Evolutionary conservation across 2,888 invertebrate species (phyloP).

Genomic region (Tenodera sinensis): DNA sequence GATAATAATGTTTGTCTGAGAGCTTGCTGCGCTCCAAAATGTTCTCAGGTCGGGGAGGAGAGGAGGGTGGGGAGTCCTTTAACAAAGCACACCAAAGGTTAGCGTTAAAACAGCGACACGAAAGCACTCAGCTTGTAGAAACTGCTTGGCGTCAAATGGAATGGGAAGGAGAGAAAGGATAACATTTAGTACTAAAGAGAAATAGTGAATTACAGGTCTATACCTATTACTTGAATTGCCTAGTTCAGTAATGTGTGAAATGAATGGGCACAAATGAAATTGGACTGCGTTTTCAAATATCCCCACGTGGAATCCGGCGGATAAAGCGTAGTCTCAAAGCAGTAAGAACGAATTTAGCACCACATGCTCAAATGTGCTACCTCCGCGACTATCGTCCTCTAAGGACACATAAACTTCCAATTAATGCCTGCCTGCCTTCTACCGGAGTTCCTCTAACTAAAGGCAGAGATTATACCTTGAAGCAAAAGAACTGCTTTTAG

Average conservation of each 20-base stretch:
- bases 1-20: too few species aligned
- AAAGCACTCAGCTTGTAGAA: background rate
- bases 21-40: too few species aligned
- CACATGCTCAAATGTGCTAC: background rate
- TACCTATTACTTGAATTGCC: background rate
- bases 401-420: background rate
- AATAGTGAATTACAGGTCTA: background rate
- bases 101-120: too few species aligned
- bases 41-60: too few species aligned
- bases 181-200: background rate
- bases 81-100: background rate
- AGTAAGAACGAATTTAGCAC: background rate
- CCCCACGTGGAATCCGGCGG: background rate
- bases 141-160: background rate
- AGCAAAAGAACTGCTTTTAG: background rate
- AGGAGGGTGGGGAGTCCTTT: background rate
- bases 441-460: background rate
- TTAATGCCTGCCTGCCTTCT: background rate
- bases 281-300: background rate
- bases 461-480: background rate
- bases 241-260: background rate
- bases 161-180: background rate
- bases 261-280: background rate
- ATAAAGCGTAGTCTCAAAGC: background rate
- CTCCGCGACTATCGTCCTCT: background rate